Percentiles rank a stretch among this genome's conserved stretches.
Conservation (phyloP, 2,113 vertebrate species). For the Sisor rabdophorus region DNA sequence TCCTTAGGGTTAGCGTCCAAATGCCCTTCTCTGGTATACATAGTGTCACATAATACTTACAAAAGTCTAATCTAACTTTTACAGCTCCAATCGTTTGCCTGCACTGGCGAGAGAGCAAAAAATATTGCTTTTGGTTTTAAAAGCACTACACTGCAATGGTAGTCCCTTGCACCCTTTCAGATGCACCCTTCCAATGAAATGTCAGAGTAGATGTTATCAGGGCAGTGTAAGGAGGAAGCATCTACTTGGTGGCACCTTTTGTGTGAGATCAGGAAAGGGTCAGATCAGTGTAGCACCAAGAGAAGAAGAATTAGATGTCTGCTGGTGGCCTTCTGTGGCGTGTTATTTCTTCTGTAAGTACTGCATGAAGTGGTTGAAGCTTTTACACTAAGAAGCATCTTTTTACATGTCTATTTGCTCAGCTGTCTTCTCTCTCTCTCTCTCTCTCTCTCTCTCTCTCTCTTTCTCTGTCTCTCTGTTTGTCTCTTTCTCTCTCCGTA, state of each 20-base stretch:
- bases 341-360: slow-evolving; percentile 13
- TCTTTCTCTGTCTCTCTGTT: slow-evolving; percentile 11
- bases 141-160: slow-evolving; percentile 52
- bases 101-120: slow-evolving; percentile 32
- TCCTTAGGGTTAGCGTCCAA: neutral
- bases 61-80: slow-evolving; percentile 38
- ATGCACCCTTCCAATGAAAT: slow-evolving; percentile 68
- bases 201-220: slow-evolving; percentile 69
- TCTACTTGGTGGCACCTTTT: slow-evolving; percentile 57
- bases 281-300: slow-evolving; percentile 18
- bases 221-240: slow-evolving; percentile 34
- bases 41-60: slow-evolving; percentile 9
- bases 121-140: slow-evolving; percentile 58
- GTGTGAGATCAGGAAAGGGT: slow-evolving; percentile 44
- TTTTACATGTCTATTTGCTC: slow-evolving; percentile 32
- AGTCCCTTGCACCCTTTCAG: slow-evolving; percentile 53
- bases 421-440: slow-evolving; percentile 14
- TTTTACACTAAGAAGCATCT: slow-evolving; percentile 30
- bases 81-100: slow-evolving; percentile 43
- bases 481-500: too few relatives aligned
- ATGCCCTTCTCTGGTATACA: slow-evolving; percentile 9
- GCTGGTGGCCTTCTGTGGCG: slow-evolving; percentile 31
- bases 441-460: slow-evolving; percentile 30
- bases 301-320: slow-evolving; percentile 20
- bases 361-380: slow-evolving; percentile 8